phyloP scores from a whole-genome alignment of 2,888 invertebrate genomes.

The Tetrapedia diversipes region DNA sequence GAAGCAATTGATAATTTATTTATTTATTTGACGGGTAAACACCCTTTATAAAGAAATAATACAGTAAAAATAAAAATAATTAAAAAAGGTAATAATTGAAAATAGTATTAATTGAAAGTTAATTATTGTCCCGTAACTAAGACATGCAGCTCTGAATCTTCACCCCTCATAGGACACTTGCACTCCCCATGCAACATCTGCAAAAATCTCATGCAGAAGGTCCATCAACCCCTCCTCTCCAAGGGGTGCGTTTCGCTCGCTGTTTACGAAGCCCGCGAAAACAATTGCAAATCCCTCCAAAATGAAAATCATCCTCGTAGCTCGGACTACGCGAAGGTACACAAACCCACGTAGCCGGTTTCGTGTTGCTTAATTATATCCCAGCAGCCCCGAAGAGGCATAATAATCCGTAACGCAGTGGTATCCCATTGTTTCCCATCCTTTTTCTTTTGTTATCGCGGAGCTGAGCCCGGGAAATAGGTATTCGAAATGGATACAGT shows the following conservation, averaged over 20 bases:
- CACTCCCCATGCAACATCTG: background rate
- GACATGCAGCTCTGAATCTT: background rate
- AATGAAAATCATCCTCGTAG: slow-evolving; percentile 36
- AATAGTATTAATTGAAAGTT: no score
- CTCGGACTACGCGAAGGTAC: slow-evolving; percentile 22
- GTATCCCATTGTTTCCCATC: slow-evolving; percentile 55
- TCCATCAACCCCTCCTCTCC: background rate
- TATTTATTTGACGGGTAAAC: no score
- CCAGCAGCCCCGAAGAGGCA: slow-evolving; percentile 26
- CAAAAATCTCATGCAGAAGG: slow-evolving; percentile 2
- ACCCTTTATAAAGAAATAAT: no score
- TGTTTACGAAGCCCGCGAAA: slow-evolving; percentile 56
- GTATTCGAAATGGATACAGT: no score
- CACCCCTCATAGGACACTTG: background rate
- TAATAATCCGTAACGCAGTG: slow-evolving; percentile 51
- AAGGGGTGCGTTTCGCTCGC: slow-evolving; percentile 73
- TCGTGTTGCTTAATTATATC: slow-evolving; percentile 51
- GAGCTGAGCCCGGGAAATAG: no score
- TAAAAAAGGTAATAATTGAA: no score
- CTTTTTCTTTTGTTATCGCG: no score
- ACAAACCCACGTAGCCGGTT: slow-evolving; percentile 28
- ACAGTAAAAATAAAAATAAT: no score
- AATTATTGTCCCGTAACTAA: no score
- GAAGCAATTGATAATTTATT: no score
- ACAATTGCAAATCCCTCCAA: slow-evolving; percentile 43